Base-by-base conservation (phyloP, 2,113 vertebrate genomes). In the Oriolus oriolus region DNA sequence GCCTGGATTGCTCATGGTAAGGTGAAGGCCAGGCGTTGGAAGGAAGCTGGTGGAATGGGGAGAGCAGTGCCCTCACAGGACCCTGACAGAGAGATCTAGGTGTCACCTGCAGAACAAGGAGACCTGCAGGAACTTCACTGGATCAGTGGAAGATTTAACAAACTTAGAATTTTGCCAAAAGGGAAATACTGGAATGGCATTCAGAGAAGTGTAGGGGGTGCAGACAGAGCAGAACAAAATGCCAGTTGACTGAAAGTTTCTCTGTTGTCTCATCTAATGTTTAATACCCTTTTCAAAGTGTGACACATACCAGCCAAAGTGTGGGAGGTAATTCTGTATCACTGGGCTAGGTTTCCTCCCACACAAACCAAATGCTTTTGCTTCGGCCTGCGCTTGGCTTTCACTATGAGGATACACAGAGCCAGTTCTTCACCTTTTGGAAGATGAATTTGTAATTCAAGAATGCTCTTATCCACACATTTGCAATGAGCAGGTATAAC, bases 231-330 rank as follows among this genome's bases (percentile, higher is more conserved):
- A 90, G 95, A 96, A 92, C 2, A 5, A 96, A 96, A 96, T 90
- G 42, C 89, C 65, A 95, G 23, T 65, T 94, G 93, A 95, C 86
- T 90, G 76, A 75, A 93, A 89, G 83, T 63, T 94, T 93, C 70
- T 93, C 68, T 90, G 85, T 94, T 96, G 93, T 93, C 96, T 96
- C 69, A 88, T 95, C 79, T 68, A 82, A 96, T 92, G 44, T 93
- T 93, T 90, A 93, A 90, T 95, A 94, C 88, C 93, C 92, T 96
- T 97, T 97, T 97, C 93, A 93, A 90, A 93, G 79, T 87, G 88
- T 96, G 95, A 96, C 95, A 95, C 69, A 84, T 81, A 89, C 80
- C 88, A 96, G 75, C 60, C 52, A 3, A 94, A 95, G 92, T 95
- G 96, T 97, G 91, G 96, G 95, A 95, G 90, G 93, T 71, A 92